These are phyloP conservation scores for Lamellibrachia luymesi DNA, from an alignment of 1,140 invertebrate species.

Conservation along the genomic window DNA sequence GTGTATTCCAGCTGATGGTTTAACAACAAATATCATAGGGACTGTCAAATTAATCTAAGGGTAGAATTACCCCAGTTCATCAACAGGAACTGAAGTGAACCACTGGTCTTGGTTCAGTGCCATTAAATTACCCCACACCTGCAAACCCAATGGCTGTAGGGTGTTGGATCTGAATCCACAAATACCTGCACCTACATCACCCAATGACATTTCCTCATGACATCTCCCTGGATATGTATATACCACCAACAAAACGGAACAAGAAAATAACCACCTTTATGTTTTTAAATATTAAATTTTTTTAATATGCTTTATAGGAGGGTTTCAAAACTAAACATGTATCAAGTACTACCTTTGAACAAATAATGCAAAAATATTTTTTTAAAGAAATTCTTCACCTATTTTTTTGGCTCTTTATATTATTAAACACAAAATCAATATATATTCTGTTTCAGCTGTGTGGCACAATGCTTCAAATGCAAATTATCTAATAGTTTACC, in stretches of 20 bases:
- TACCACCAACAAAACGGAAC: neutral
- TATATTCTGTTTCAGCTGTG: too few species aligned
- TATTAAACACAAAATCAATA: too few species aligned
- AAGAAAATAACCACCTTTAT: neutral
- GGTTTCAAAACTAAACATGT: too few species aligned
- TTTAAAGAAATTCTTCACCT: too few species aligned
- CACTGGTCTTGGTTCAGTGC: neutral
- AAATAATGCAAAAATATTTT: too few species aligned
- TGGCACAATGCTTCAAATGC: too few species aligned
- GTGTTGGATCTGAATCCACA: too few species aligned
- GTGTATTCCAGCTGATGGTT: neutral
- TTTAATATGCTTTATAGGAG: too few species aligned
- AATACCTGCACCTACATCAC: neutral
- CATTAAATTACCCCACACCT: neutral
- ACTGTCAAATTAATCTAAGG: neutral
- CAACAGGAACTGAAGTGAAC: neutral
- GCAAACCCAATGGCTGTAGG: neutral
- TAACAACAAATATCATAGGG: neutral
- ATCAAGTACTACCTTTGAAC: too few species aligned
- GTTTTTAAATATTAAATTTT: neutral
- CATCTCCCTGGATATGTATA: neutral
- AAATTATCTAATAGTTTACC: neutral
- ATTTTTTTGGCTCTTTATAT: too few species aligned
- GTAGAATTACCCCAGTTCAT: neutral
- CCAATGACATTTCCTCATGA: neutral